Evolutionary conservation across 2,797 vertebrate species (phyloP), one percentile per base, ranked within the genome.

Genomic region (Sebastes diploproa): DNA sequence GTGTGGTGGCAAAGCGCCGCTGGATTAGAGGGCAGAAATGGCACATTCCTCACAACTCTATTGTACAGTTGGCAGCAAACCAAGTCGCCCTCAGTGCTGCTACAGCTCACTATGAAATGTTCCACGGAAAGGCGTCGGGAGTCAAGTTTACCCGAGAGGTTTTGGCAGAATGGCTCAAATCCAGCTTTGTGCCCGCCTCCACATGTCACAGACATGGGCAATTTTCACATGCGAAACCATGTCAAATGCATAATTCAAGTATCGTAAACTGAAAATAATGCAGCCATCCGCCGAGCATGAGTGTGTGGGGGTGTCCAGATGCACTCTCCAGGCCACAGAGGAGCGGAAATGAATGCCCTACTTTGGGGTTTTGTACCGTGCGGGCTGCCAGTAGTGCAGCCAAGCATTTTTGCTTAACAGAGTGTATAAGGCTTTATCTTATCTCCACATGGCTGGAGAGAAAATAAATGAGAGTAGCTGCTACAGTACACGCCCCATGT

Each of bases 231-330:
- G 76, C 59, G 62, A 89, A 86, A 73, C 73, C 79, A 71, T 87
- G 88, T 80, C 71, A 83, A 89, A 89, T 91, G 87, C 78, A 89
- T 81, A 82, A 90, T 88, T 88, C 80, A 88, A 83, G 82, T 78
- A 82, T 81, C 14, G 81, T 82, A 83, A 91, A 82, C 75, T 87
- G 88, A 75, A 92, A 90, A 90, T 87, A 89, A 90, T 83, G 84
- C 75, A 77, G 74, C 77, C 67, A 68, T 87, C 83, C 60, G 46
- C 75, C 54, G 42, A 81, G 86, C 80, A 32, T 80, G 73, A 78
- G 62, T 20, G 42, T 72, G 79, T 32, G 77, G 75, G 83, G 67
- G 76, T 64, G 85, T 89, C 81, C 85, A 85, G 88, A 89, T 93
- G 84, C 75, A 82, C 69, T 88, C 75, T 73, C 81, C 29, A n/a